Conservation (phyloP, 2,888 invertebrate genomes). For the Onthophagus sagittarius region DNA sequence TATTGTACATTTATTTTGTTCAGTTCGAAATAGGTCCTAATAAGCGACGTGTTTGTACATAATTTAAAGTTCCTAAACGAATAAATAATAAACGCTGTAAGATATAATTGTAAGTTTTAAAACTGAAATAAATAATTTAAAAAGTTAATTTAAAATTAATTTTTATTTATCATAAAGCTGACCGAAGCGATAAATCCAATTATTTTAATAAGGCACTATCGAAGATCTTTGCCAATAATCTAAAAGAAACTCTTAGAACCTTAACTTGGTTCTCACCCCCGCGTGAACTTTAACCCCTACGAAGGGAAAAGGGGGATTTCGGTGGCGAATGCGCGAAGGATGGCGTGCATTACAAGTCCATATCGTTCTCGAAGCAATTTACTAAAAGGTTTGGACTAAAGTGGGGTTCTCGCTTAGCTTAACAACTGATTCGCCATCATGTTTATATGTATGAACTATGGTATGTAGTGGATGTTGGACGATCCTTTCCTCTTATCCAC, state of each 20-base stretch:
- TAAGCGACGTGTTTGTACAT: conserved; percentile 17
- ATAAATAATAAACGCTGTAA: conserved; percentile 30
- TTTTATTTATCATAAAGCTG: not conserved
- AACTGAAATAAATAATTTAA: conserved; percentile 21
- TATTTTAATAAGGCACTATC: not conserved
- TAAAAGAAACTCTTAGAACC: conserved; percentile 24
- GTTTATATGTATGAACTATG: conserved; percentile 48
- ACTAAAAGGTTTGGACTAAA: conserved; percentile 52
- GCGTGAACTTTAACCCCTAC: not conserved
- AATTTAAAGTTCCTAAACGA: conserved; percentile 40
- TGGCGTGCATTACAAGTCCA: conserved; percentile 45
- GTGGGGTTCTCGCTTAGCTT: conserved; percentile 51
- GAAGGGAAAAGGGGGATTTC: not conserved
- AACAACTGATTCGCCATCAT: conserved; percentile 52
- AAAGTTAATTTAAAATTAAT: not conserved
- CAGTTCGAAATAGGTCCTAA: not conserved
- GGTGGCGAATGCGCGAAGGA: conserved; percentile 27
- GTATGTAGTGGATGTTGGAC: not conserved
- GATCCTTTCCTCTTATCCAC: not conserved
- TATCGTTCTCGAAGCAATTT: conserved; percentile 47
- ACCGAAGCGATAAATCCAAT: not conserved
- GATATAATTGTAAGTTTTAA: conserved; percentile 24
- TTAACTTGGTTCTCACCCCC: conserved; percentile 5
- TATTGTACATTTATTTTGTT: not conserved
- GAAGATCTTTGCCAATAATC: conserved; percentile 17